A percentile compares a stretch with the other conserved stretches of the same genome.
These are phyloP conservation scores for Silurus asotus DNA, from an alignment of 2,113 vertebrate species.

Conservation along the genomic window DNA sequence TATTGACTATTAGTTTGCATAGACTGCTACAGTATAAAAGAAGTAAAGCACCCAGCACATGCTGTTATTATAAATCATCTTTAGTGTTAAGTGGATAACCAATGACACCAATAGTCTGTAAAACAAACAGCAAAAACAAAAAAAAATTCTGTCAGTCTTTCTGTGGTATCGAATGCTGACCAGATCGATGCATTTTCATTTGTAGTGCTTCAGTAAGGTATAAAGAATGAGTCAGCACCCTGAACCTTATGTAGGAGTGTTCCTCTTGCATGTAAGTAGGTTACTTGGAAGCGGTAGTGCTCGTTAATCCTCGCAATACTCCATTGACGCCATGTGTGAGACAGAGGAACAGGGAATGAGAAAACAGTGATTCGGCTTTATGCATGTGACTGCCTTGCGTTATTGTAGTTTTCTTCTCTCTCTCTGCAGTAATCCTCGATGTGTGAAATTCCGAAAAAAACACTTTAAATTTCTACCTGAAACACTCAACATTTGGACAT, in stretches of 20 bases:
- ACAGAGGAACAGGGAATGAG: not conserved
- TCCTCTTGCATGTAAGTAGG: not conserved
- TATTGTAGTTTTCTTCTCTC: not conserved
- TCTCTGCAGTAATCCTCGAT: not conserved
- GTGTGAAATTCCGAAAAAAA: not conserved
- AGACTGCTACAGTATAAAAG: not conserved
- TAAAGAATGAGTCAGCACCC: not conserved
- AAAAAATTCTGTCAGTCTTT: not conserved
- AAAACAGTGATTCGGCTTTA: not conserved
- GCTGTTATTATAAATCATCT: not conserved
- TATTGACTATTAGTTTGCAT: too few relatives aligned
- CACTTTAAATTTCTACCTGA: not conserved
- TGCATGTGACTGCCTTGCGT: not conserved
- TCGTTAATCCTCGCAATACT: constrained; percentile 6
- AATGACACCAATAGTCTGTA: not conserved
- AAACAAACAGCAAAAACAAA: not conserved
- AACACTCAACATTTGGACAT: not conserved
- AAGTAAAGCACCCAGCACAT: not conserved
- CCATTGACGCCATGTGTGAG: constrained; percentile 16
- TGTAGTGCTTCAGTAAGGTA: not conserved
- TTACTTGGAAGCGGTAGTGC: constrained; percentile 20
- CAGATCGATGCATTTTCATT: not conserved
- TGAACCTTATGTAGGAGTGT: not conserved
- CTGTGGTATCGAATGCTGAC: too few relatives aligned
- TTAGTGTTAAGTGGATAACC: not conserved